A percentile compares a stretch with the other conserved stretches of the same genome.
Conservation (phyloP, 2,888 invertebrate genomes). For the Polydrusus pterygomalis region DNA sequence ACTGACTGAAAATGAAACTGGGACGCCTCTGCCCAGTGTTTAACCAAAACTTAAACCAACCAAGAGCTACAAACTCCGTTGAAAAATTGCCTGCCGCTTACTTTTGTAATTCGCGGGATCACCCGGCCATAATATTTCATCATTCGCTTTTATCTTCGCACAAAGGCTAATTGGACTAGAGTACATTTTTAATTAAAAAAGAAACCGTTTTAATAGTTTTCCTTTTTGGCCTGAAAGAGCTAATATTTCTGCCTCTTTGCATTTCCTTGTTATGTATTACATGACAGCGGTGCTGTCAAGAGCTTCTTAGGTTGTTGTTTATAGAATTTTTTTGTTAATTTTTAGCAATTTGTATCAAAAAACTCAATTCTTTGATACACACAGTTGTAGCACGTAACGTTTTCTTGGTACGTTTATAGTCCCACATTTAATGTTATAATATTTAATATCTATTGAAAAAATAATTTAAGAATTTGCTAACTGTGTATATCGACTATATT, state of each 20-base stretch:
- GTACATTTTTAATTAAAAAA: slow-evolving; percentile 56
- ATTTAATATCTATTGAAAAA: too few relatives aligned
- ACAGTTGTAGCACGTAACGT: too few relatives aligned
- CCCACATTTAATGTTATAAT: too few relatives aligned
- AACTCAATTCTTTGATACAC: too few relatives aligned
- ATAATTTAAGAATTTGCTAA: too few relatives aligned
- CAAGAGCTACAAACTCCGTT: slow-evolving; percentile 44
- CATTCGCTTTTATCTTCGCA: slow-evolving; percentile 51
- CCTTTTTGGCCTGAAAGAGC: slow-evolving; percentile 18
- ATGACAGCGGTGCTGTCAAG: neutral
- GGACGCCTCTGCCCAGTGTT: neutral
- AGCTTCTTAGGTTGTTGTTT: neutral
- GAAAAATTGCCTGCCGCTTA: slow-evolving; percentile 52
- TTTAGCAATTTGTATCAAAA: too few relatives aligned
- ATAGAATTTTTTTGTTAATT: too few relatives aligned
- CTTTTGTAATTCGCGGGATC: slow-evolving; percentile 49
- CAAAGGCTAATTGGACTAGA: slow-evolving; percentile 55
- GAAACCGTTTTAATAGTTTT: slow-evolving; percentile 33
- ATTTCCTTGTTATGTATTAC: slow-evolving; percentile 12
- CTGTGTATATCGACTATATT: too few relatives aligned
- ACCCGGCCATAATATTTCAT: slow-evolving; percentile 50
- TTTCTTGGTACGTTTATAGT: too few relatives aligned
- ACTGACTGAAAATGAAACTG: neutral
- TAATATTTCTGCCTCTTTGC: slow-evolving; percentile 15
- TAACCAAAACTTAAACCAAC: slow-evolving; percentile 10